These are phyloP conservation scores for Piezodorus guildinii DNA, from an alignment of 1,140 invertebrate genomes.

Conservation along the genomic window DNA sequence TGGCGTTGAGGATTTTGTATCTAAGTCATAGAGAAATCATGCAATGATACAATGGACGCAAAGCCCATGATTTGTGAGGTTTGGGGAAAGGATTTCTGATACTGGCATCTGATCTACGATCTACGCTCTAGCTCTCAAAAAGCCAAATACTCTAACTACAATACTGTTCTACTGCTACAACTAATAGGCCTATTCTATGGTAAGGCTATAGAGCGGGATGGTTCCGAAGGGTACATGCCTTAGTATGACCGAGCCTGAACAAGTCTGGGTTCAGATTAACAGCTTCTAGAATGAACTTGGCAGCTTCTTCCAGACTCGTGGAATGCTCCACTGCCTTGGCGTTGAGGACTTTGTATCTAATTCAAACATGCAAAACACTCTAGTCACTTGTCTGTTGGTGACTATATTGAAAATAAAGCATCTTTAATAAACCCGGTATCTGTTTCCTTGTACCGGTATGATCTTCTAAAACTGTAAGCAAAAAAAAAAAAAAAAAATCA, in stretches of 20 bases:
- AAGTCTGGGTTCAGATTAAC: conserved; percentile 76
- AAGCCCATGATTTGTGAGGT: no score
- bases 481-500: no score
- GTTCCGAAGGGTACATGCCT: conserved; percentile 48
- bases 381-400: conserved; percentile 3
- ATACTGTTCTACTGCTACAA: no score
- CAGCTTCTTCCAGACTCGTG: conserved; percentile 67
- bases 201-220: no score
- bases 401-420: no score
- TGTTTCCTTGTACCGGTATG: no score
- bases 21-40: conserved; percentile 38
- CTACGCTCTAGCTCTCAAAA: neutral
- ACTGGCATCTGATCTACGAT: neutral
- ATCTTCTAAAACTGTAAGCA: no score
- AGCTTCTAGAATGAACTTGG: conserved; percentile 77
- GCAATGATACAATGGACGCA: neutral
- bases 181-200: no score
- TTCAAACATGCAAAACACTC: conserved; percentile 14
- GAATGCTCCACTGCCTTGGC: conserved; percentile 59
- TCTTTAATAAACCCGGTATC: no score
- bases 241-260: conserved; percentile 90
- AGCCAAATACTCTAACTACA: no score
- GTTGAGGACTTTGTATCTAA: conserved; percentile 89
- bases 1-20: conserved; percentile 87
- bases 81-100: no score